Conservation (phyloP, 2,888 invertebrate genomes). For the Gonocerus acuteangulatus region DNA sequence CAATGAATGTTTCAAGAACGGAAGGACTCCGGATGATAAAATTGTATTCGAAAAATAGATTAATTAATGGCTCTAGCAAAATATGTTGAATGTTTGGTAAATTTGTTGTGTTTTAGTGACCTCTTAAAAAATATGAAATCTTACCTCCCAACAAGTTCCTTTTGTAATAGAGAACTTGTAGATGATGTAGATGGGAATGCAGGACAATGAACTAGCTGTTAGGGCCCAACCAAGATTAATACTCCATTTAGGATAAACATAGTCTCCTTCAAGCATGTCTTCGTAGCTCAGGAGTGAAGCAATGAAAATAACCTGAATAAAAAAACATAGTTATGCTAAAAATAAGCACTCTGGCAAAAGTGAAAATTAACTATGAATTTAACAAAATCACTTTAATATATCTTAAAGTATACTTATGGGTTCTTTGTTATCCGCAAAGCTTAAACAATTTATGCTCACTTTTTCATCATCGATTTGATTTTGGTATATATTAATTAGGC, state of each 20-base stretch:
- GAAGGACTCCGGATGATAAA: too few species aligned
- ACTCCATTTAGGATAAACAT: conserved; percentile 71
- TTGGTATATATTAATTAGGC: too few species aligned
- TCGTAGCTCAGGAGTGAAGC: conserved; percentile 73
- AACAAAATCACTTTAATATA: not conserved
- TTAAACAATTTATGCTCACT: too few species aligned
- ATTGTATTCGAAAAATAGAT: too few species aligned
- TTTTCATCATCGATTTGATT: too few species aligned
- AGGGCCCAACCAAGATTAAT: conserved; percentile 72
- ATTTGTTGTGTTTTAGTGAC: too few species aligned
- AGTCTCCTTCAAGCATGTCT: conserved; percentile 66
- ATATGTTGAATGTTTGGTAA: too few species aligned
- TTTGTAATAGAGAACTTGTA: conserved; percentile 67
- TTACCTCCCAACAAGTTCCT: conserved; percentile 51
- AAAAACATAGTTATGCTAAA: too few species aligned
- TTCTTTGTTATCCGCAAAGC: too few species aligned
- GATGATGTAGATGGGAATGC: conserved; percentile 75
- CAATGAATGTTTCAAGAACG: too few species aligned
- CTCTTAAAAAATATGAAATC: conserved; percentile 25
- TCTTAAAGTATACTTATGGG: too few species aligned
- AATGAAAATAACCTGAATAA: conserved; percentile 64
- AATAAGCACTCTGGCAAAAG: not conserved
- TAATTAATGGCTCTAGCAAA: too few species aligned
- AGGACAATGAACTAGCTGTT: conserved; percentile 75
- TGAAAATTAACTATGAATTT: not conserved